Base-by-base conservation (phyloP, 1,140 invertebrate species). In the Heterodera schachtii region DNA sequence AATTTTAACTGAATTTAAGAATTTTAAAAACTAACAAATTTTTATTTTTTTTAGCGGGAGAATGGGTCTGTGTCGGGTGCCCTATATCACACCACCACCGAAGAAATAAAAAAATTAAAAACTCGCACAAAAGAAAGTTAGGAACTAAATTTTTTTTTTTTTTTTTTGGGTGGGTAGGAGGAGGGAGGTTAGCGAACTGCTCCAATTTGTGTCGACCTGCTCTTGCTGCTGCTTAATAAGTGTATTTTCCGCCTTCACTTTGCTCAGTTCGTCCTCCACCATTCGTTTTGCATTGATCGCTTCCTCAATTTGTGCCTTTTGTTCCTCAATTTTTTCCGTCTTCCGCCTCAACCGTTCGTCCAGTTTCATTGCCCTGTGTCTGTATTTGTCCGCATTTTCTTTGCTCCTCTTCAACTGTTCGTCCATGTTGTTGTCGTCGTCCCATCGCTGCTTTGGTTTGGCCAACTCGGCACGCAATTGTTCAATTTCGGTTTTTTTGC, bases 301-400 rank as follows among this genome's bases (percentile, higher is more conserved):
- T 46, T 71, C 21, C 19, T 46, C n/a, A 43, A 46, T 13, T n/a
- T 41, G 19, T 41, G 13, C 21, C 7, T 43, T 69, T 19, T 8
- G n/a, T 19, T 69, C 41, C 67, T 69, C 16, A n/a, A 69, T 43
- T 0, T 16, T 7, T 43, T 7, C 16, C 9, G 9, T 41, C 21
- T 13, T 71, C 19, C 21, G 9, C 31, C 9, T 43, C 21, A 41
- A 46, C 69, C 44, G 9, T 46, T 71, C 69, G 31, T 6, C 9
- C 69, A 71, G 43, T 19, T 71, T 43, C 69, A 71, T 71, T 41
- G n/a, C 69, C 69, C 11, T 43, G 44, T 71, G 69, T 19, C 69
- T 21, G 43, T 41, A 11, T 19, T 71, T 43, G 69, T 41, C 21
- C 69, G 57, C 57, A 13, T 64, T 64, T 64, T 64, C 16, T 0